Evolutionary conservation across 2,113 vertebrate species (phyloP), one percentile per base, ranked within the genome.

Genomic region (Tupaia tana): DNA sequence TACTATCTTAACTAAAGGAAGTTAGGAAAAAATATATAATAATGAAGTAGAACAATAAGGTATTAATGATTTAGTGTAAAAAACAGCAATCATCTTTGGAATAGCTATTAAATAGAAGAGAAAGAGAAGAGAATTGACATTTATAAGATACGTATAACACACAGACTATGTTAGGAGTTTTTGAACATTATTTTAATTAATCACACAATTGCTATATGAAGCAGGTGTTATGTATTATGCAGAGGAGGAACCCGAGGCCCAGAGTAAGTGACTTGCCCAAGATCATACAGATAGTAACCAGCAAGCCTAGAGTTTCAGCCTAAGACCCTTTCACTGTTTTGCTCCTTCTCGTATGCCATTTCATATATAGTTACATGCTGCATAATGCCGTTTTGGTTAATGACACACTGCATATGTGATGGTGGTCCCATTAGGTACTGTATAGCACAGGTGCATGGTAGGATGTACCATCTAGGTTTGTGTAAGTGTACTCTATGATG

Each of bases 1-100:
- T n/a, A 52, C 4, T 31, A 9, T n/a, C 64, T 96, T 85, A 56
- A 64, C n/a, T 75, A 24, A 80, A 94, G 81, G 19, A 94, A 82
- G 29, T 85, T 93, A 71, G 66, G 63, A 74, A 91, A 83, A 79
- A 73, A 70, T 25, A 70, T 29, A 25, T 85, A 25, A 80, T 63
- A 82, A 27, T 73, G 73, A 89, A 91, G 54, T 81, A 75, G 27
- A 73, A 54, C 67, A 64, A 59, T 66, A n/a, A 66, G 56, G n/a
- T 58, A 24, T 88, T 78, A 71, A 73, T n/a, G 14, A 14, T 34
- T 85, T 82, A 86, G 5, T 81, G 7, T 71, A 59, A 58, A 56
- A 74, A 59, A 11, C 11, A 31, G 27, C 71, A 58, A 4, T 13
- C 11, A 92, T 59, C 56, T 73, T 90, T 92, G 43, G 27, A 89